phyloP scores from a whole-genome alignment of 2,888 invertebrate genomes.

The Deladenus siricidicola region DNA sequence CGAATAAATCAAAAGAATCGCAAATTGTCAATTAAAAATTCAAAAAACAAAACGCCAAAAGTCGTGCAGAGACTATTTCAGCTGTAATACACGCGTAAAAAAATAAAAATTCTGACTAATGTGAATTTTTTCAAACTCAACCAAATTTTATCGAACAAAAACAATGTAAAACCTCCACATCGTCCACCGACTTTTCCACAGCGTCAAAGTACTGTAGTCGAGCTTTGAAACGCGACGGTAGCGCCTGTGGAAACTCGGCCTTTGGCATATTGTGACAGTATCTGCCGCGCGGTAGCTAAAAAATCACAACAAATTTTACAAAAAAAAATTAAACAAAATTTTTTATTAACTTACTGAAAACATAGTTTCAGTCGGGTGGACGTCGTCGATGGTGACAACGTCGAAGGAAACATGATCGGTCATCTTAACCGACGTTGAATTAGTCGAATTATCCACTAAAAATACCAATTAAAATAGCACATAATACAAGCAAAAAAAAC shows the following conservation, averaged over 20 bases:
- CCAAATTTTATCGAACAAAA: neutral
- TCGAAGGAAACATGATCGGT: slow-evolving; percentile 9
- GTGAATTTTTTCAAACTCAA: neutral
- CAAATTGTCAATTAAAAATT: too few species aligned
- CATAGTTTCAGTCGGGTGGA: neutral
- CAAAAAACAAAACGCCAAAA: too few species aligned
- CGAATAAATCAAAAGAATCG: too few species aligned
- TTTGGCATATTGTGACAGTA: slow-evolving; percentile 3
- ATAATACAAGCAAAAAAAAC: neutral
- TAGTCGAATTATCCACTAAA: neutral
- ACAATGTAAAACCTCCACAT: slow-evolving; percentile 1
- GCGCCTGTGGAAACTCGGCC: neutral
- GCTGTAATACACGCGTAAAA: too few species aligned
- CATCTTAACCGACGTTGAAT: neutral
- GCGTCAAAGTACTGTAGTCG: neutral
- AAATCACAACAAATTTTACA: neutral
- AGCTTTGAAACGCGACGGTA: slow-evolving; percentile 3
- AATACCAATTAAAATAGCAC: neutral
- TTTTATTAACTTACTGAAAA: neutral
- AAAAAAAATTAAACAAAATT: neutral
- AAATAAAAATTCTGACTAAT: neutral
- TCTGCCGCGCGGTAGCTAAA: slow-evolving; percentile 8
- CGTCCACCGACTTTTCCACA: neutral
- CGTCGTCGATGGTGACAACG: slow-evolving; percentile 3
- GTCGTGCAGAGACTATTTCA: too few species aligned